phyloP scores from a whole-genome alignment of 2,113 vertebrate genomes.

The Phaethornis superciliosus region DNA sequence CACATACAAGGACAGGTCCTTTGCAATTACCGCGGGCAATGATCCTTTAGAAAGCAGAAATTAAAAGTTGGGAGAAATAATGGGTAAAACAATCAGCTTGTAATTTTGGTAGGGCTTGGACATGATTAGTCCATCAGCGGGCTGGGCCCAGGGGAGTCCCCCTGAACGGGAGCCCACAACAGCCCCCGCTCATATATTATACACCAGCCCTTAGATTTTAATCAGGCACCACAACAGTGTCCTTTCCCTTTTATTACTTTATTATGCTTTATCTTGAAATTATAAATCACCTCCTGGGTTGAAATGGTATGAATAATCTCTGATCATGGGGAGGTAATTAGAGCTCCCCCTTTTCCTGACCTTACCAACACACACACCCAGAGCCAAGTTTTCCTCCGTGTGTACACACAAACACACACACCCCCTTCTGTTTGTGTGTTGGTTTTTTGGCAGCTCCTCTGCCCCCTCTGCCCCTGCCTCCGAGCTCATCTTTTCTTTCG shows the following conservation, averaged over 20 bases:
- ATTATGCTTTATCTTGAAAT: conserved; percentile 82
- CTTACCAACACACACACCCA: not conserved
- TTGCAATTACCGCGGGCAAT: conserved; percentile 95
- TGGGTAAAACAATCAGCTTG: conserved; percentile 90
- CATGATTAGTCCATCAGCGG: conserved; percentile 89
- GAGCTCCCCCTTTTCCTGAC: conserved; percentile 53
- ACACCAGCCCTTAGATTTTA: conserved; percentile 69
- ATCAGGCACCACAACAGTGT: conserved; percentile 76
- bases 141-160: conserved; percentile 72
- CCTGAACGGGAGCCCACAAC: conserved; percentile 26
- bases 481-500: not conserved
- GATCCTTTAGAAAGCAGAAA: conserved; percentile 93
- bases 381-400: not conserved
- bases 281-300: conserved; percentile 77
- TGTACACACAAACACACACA: not conserved
- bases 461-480: not conserved
- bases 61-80: conserved; percentile 97
- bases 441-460: not conserved
- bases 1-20: conserved; percentile 89
- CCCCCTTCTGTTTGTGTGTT: not conserved
- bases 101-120: conserved; percentile 82
- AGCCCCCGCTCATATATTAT: conserved; percentile 55
- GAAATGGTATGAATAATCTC: conserved; percentile 65
- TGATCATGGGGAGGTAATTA: conserved; percentile 65
- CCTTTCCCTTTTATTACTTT: conserved; percentile 76